Evolutionary conservation across 2,888 invertebrate genomes (phyloP).

Genomic region (Eilema sororculum): DNA sequence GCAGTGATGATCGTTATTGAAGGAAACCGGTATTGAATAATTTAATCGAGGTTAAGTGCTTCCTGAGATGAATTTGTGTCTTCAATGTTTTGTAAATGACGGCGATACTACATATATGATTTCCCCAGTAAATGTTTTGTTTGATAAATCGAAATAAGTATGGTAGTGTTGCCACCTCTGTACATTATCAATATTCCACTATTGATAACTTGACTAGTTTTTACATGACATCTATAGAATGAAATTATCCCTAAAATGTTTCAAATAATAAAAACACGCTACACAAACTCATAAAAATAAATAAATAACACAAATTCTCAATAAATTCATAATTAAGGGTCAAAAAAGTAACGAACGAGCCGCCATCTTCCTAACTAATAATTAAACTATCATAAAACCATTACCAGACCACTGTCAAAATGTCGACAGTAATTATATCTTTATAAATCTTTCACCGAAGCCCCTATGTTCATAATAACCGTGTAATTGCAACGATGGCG

Average conservation of each 20-base stretch:
- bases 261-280: no score
- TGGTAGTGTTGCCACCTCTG: not conserved
- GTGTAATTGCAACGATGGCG: slow-evolving; percentile 37
- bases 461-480: slow-evolving; percentile 46
- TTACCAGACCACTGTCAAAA: slow-evolving; percentile 19
- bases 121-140: not conserved
- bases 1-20: not conserved
- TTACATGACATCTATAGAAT: no score
- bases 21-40: not conserved
- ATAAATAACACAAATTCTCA: not conserved
- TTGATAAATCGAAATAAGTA: not conserved
- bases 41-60: not conserved
- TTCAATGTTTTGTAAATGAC: not conserved
- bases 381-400: slow-evolving; percentile 28
- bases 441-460: slow-evolving; percentile 39
- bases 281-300: not conserved
- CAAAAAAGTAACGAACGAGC: not conserved
- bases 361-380: slow-evolving; percentile 16
- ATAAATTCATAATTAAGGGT: slow-evolving; percentile 1
- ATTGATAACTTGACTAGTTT: no score
- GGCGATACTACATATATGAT: not conserved
- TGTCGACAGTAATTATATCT: slow-evolving; percentile 26
- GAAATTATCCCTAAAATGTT: no score
- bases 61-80: not conserved
- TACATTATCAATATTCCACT: no score